Conservation (phyloP, 2,113 vertebrate genomes). For the Caranx ignobilis region DNA sequence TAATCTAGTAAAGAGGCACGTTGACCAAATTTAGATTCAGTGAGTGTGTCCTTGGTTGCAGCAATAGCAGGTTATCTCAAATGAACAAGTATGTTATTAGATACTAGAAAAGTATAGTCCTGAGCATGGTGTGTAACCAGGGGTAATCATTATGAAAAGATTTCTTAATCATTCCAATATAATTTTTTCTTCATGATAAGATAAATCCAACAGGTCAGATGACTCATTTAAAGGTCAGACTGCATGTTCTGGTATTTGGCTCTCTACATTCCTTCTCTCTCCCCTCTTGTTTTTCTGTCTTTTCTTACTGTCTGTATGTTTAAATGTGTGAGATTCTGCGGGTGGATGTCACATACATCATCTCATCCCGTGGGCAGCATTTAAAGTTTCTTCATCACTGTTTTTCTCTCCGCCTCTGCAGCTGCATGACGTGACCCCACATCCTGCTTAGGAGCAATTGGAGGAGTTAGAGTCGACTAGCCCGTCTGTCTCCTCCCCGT, state of each 20-base stretch:
- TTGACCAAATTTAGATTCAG: neutral
- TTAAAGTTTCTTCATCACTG: neutral
- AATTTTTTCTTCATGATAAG: slow-evolving; percentile 10
- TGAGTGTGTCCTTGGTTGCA: neutral
- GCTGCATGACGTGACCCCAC: neutral
- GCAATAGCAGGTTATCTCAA: neutral
- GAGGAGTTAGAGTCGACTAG: slow-evolving; percentile 14
- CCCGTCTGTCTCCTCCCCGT: slow-evolving; percentile 55
- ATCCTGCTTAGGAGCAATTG: slow-evolving; percentile 35
- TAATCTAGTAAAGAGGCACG: neutral
- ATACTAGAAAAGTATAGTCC: neutral
- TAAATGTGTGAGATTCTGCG: slow-evolving; percentile 24
- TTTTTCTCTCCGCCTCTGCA: neutral
- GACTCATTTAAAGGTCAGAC: slow-evolving; percentile 9
- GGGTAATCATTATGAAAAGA: neutral
- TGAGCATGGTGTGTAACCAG: neutral
- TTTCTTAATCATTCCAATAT: neutral
- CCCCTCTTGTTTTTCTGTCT: neutral
- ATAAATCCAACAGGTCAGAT: neutral
- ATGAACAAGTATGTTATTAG: neutral
- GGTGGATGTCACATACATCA: slow-evolving; percentile 9
- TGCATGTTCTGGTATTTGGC: slow-evolving; percentile 12
- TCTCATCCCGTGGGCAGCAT: neutral
- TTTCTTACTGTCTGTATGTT: neutral
- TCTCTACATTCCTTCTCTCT: slow-evolving; percentile 24